Base-by-base conservation (phyloP, 2,888 invertebrate species). In the Tetragonula carbonaria region DNA sequence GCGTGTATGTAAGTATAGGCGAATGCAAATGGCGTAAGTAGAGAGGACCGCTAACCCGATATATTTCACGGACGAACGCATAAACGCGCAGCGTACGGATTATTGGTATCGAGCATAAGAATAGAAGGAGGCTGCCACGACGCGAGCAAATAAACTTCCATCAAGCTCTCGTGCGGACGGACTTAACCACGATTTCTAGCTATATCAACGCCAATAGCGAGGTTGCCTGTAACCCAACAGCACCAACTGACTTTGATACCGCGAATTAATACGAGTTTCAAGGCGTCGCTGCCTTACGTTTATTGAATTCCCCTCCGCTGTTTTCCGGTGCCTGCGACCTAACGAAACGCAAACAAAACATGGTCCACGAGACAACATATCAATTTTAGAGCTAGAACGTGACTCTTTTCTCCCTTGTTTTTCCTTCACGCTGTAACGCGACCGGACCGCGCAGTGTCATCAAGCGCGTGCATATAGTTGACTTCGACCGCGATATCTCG, bases 401-500 rank as follows among this genome's bases (percentile, higher is more conserved):
- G 23, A 0, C 8, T 18, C 18, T 18, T 51, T 51, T 11, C 8
- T 23, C 51, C 50, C 4, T 67, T 23, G 6, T 63, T n/a, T 13
- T 51, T 38, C 21, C 59, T 77, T 13, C 6, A 18, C 18, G 45
- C 18, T 18, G 62, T 74, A 75, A 79, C 57, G 70, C 84, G 68
- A 71, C 70, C 79, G 73, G 78, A 57, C 23, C 1, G 1, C 45
- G 67, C 75, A 68, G 79, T 79, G 80, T 86, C 87, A 70, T 88
- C 87, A 79, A 78, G 55, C 78, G 66, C 51, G 45, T 57, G 80
- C 63, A 33, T 74, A 77, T 75, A 67, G 71, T 75, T 67, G 84
- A 78, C 86, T 85, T 11, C 70, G 80, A 38, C 72, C 83, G 86
- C 76, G 90, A 90, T 87, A 89, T 87, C 90, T 87, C 78, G 87